Evolutionary conservation across 2,888 invertebrate species (phyloP).

Genomic region (Trichacis sp.): DNA sequence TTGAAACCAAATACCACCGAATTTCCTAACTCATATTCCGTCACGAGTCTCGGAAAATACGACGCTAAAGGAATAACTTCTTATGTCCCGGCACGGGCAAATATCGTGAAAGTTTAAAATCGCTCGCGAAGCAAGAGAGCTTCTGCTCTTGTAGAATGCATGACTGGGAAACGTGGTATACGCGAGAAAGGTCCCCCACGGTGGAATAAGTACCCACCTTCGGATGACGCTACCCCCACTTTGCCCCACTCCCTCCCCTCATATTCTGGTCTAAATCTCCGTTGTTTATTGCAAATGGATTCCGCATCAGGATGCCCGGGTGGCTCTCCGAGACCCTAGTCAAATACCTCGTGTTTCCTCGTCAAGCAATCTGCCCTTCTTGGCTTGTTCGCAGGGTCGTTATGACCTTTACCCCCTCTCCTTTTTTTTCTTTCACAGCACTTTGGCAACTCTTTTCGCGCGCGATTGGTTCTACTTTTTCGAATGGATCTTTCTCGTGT

Average conservation of each 20-base stretch:
- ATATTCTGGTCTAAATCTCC: conserved; percentile 58
- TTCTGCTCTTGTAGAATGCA: conserved; percentile 67
- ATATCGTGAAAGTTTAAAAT: conserved; percentile 6
- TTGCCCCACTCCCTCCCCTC: conserved; percentile 20
- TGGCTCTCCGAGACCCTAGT: conserved; percentile 58
- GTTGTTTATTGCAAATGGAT: conserved; percentile 70
- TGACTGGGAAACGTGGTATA: conserved; percentile 64
- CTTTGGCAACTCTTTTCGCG: conserved; percentile 12
- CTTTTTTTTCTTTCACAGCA: background rate
- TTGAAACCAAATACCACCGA: too few species aligned
- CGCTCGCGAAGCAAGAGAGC: conserved; percentile 50
- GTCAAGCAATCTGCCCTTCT: conserved; percentile 39
- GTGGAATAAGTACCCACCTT: conserved; percentile 61
- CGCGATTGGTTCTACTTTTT: conserved; percentile 61
- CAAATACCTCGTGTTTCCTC: conserved; percentile 61
- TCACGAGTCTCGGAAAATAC: too few species aligned
- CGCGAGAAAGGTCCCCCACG: conserved; percentile 61
- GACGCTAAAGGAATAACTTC: background rate
- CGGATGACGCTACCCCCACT: conserved; percentile 53
- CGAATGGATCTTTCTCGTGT: conserved; percentile 61
- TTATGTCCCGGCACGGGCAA: background rate
- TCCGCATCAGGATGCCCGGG: conserved; percentile 63
- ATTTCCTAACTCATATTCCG: too few species aligned
- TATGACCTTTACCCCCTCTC: conserved; percentile 49
- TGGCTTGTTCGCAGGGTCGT: conserved; percentile 51